Percentiles rank a stretch among this genome's conserved stretches.
Conservation (phyloP, 2,113 vertebrate genomes). For the Tupaia tana region DNA sequence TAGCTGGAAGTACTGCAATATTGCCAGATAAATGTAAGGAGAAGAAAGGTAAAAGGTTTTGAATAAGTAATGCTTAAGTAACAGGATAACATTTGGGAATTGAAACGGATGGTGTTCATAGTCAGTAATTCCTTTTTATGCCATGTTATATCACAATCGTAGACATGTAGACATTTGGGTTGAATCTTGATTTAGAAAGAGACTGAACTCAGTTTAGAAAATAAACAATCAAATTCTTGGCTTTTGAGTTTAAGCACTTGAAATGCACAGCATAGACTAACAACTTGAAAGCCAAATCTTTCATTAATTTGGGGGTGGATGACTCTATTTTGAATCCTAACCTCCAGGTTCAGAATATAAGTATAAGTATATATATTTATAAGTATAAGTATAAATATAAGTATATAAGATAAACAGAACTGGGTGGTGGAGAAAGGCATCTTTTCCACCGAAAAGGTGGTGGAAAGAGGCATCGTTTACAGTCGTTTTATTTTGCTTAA, state of each 20-base stretch:
- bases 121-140: neutral
- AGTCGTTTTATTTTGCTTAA: constrained; percentile 11
- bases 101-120: neutral
- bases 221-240: neutral
- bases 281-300: neutral
- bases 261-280: neutral
- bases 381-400: neutral
- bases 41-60: neutral
- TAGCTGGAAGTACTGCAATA: neutral
- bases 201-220: neutral
- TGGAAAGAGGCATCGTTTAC: neutral
- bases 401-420: neutral
- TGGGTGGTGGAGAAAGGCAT: neutral
- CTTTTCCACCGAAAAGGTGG: neutral
- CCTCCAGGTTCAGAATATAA: neutral
- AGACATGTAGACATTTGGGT: neutral
- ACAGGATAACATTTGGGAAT: neutral
- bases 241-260: neutral
- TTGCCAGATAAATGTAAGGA: neutral
- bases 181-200: neutral
- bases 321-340: neutral
- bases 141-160: neutral
- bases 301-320: neutral
- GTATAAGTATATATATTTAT: too few species aligned
- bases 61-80: neutral